Conservation (phyloP, 2,888 invertebrate genomes). For the Pyralis farinalis region DNA sequence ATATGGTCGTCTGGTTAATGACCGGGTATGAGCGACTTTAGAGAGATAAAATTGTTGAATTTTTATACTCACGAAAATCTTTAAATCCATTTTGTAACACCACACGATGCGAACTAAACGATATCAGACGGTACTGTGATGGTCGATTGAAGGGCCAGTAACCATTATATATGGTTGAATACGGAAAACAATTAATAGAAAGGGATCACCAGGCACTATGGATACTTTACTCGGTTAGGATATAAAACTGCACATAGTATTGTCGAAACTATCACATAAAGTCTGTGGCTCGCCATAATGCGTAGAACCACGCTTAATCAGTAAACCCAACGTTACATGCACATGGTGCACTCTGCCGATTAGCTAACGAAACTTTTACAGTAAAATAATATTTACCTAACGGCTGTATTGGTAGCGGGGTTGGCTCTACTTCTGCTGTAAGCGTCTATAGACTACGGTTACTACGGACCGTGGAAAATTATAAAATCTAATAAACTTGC, state of each 20-base stretch:
- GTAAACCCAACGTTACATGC: slow-evolving; percentile 2
- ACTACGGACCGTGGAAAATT: too few relatives aligned
- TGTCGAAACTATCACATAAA: slow-evolving; percentile 22
- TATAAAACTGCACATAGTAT: slow-evolving; percentile 26
- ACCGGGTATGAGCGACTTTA: too few relatives aligned
- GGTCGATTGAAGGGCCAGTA: slow-evolving; percentile 21
- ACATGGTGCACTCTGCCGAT: neutral
- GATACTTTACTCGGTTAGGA: slow-evolving; percentile 24
- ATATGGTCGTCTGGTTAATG: too few relatives aligned
- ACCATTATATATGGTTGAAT: slow-evolving; percentile 58
- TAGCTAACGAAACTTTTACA: too few relatives aligned
- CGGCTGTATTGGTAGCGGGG: too few relatives aligned
- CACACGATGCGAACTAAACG: slow-evolving; percentile 24
- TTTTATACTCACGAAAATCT: slow-evolving; percentile 54
- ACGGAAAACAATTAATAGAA: slow-evolving; percentile 62
- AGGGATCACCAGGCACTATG: slow-evolving; percentile 44
- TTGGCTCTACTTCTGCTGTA: too few relatives aligned
- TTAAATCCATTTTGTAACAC: slow-evolving; percentile 40
- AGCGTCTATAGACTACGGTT: too few relatives aligned
- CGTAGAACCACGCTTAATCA: too few relatives aligned
- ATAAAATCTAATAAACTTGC: too few relatives aligned
- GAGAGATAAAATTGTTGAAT: too few relatives aligned
- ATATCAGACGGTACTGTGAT: slow-evolving; percentile 40
- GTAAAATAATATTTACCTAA: too few relatives aligned
- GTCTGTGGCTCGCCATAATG: too few relatives aligned